Conservation (phyloP, 2,113 vertebrate species). For the Psittacus erithacus region DNA sequence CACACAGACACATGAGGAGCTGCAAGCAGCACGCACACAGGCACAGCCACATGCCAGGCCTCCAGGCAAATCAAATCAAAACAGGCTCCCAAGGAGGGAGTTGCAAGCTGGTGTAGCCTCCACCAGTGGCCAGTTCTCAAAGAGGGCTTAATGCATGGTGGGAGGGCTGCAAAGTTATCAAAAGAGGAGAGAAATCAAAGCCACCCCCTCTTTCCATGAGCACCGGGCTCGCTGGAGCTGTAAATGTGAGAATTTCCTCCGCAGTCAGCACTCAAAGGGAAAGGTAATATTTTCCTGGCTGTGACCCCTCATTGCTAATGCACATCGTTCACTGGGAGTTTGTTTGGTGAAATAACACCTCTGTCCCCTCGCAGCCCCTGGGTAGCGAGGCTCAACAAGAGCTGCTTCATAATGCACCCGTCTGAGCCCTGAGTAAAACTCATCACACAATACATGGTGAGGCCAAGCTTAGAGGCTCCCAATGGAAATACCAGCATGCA, state of each 20-base stretch:
- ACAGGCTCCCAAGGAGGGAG: neutral
- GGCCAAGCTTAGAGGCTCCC: neutral
- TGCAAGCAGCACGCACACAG: neutral
- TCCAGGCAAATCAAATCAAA: conserved; percentile 38
- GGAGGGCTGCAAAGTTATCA: neutral
- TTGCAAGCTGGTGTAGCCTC: neutral
- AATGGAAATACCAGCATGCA: rapidly evolving
- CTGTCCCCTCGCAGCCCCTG: conserved; percentile 71
- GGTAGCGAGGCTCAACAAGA: conserved; percentile 63
- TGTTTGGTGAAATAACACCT: conserved; percentile 84
- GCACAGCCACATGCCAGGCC: neutral
- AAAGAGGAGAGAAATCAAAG: conserved; percentile 4
- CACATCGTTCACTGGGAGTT: conserved; percentile 64
- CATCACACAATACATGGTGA: rapidly evolving
- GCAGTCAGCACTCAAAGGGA: conserved; percentile 80
- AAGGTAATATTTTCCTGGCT: conserved; percentile 88
- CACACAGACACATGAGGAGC: neutral
- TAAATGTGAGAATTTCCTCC: conserved; percentile 85
- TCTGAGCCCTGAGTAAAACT: neutral
- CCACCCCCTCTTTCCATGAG: conserved; percentile 58
- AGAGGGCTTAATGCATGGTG: neutral
- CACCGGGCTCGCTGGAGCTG: conserved; percentile 68
- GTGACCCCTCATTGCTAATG: conserved; percentile 76
- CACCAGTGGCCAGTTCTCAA: neutral
- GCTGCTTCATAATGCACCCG: conserved; percentile 56